phyloP scores from a whole-genome alignment of 2,797 vertebrate genomes.

The Halcyon chelicuti region DNA sequence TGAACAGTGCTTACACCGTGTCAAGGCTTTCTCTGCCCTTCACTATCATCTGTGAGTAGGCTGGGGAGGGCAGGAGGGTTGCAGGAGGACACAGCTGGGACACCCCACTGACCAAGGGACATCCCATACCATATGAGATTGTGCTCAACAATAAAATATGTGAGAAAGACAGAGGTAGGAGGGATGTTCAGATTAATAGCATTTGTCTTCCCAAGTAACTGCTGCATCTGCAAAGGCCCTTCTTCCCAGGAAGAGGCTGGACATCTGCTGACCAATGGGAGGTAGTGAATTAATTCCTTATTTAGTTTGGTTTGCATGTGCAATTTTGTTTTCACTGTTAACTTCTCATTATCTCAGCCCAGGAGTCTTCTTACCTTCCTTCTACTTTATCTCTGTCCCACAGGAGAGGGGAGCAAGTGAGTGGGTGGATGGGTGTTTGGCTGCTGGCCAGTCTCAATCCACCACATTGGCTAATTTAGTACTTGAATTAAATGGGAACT shows the following conservation, averaged over 20 bases:
- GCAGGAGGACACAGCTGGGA: background rate
- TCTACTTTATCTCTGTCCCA: fast-evolving
- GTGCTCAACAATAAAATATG: background rate
- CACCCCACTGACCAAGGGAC: background rate
- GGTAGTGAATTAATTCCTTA: background rate
- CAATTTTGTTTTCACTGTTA: background rate
- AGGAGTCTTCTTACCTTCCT: background rate
- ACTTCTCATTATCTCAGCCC: background rate
- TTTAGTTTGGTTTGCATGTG: background rate
- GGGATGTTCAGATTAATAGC: fast-evolving
- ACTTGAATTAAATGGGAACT: background rate
- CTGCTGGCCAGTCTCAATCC: background rate
- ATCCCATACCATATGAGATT: fast-evolving
- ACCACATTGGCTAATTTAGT: background rate
- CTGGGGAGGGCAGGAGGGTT: background rate
- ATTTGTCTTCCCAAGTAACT: background rate
- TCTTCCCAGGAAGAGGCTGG: background rate
- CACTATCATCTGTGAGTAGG: background rate
- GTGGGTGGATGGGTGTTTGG: background rate
- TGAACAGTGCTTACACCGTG: background rate
- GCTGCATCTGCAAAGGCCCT: background rate
- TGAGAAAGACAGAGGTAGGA: background rate
- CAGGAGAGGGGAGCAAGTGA: fast-evolving
- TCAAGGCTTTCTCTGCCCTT: background rate
- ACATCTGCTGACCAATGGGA: background rate